These are phyloP conservation scores for Anser brachyrhynchus DNA, from an alignment of 2,113 vertebrate genomes.

Conservation along the genomic window DNA sequence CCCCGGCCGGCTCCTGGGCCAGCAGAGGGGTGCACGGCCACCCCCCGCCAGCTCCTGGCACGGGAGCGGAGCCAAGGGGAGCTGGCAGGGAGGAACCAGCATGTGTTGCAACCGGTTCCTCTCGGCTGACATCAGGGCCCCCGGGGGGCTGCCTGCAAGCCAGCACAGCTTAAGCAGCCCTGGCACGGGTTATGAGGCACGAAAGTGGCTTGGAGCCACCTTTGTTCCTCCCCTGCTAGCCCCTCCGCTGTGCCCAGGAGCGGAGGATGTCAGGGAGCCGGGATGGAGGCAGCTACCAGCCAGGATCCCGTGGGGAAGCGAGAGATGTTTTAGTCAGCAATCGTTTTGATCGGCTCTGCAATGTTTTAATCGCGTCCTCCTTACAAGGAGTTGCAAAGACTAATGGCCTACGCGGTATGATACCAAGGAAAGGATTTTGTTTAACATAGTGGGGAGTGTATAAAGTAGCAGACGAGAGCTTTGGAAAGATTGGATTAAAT, in stretches of 20 bases:
- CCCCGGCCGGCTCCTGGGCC: background rate
- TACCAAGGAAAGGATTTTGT: constrained; percentile 14
- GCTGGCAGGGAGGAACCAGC: background rate
- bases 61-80: background rate
- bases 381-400: background rate
- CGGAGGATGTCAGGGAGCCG: background rate
- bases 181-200: background rate
- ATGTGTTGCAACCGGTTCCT: background rate
- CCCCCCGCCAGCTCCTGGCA: background rate
- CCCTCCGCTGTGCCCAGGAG: background rate
- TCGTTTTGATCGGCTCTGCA: background rate
- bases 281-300: background rate
- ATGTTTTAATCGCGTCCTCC: background rate
- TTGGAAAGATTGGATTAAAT: constrained; percentile 3
- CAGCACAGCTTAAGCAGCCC: background rate
- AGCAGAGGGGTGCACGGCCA: background rate
- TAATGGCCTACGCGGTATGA: background rate
- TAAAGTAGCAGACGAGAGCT: background rate
- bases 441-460: background rate
- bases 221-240: constrained; percentile 32
- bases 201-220: constrained; percentile 29
- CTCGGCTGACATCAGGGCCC: background rate
- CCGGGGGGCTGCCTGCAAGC: background rate
- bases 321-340: background rate
- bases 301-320: background rate